Conservation (phyloP, 2,113 vertebrate species). For the Macquaria ambigua region DNA sequence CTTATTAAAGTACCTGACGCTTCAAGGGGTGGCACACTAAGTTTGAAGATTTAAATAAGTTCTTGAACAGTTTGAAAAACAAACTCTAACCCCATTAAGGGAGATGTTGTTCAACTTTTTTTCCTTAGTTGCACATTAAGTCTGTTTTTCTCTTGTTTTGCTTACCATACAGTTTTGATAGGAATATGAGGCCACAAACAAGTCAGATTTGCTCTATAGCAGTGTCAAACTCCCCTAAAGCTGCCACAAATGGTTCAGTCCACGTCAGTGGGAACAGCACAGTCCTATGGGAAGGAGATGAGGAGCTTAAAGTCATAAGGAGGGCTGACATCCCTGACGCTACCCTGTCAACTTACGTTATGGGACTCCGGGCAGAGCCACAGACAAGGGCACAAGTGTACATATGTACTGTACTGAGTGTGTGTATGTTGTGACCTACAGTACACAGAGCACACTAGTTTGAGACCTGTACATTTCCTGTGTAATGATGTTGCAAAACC, state of each 20-base stretch:
- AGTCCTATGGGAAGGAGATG: conserved; percentile 51
- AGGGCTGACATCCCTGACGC: conserved; percentile 25
- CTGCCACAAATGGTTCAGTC: conserved; percentile 35
- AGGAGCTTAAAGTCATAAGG: conserved; percentile 37
- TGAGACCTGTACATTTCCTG: not conserved
- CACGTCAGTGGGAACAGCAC: conserved; percentile 32
- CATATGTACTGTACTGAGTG: not conserved
- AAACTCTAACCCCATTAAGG: not conserved
- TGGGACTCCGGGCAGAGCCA: conserved; percentile 2
- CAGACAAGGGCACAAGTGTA: conserved; percentile 25
- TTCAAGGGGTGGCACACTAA: conserved; percentile 15
- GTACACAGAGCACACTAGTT: not conserved
- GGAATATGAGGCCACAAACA: conserved; percentile 1
- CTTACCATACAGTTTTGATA: not conserved
- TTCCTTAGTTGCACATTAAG: not conserved
- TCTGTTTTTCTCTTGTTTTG: not conserved
- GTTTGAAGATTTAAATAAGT: conserved; percentile 20
- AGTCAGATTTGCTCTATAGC: not conserved
- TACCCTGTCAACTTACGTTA: conserved; percentile 51
- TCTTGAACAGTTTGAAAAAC: not conserved
- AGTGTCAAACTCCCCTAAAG: conserved; percentile 1
- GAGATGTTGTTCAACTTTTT: not conserved
- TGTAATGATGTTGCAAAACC: not conserved
- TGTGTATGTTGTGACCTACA: not conserved
- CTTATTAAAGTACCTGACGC: conserved; percentile 18